These are phyloP conservation scores for Tigriopus japonicus DNA, from an alignment of 1,140 invertebrate species.

Conservation along the genomic window DNA sequence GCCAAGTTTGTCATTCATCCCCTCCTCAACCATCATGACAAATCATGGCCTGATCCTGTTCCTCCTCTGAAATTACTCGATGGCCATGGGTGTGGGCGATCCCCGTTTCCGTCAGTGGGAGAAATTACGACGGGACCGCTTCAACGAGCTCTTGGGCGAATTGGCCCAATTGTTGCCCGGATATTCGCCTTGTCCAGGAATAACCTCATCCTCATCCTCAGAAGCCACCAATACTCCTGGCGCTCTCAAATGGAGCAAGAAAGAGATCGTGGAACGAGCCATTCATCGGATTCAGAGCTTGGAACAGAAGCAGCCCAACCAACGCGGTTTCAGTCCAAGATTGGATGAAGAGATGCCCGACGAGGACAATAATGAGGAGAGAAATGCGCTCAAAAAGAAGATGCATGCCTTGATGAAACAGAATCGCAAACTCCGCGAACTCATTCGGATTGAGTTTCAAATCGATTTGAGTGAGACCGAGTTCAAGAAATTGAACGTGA, in stretches of 20 bases:
- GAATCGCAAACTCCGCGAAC: background rate
- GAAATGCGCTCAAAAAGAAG: background rate
- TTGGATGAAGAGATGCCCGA: too few relatives aligned
- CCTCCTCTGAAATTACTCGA: too few relatives aligned
- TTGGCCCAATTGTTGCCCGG: background rate
- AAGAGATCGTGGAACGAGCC: background rate
- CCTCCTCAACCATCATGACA: too few relatives aligned
- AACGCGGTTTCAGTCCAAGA: too few relatives aligned
- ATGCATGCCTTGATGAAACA: background rate
- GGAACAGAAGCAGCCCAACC: background rate
- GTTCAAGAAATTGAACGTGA: too few relatives aligned
- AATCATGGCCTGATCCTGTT: too few relatives aligned
- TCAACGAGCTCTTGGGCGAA: background rate
- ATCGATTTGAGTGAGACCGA: background rate
- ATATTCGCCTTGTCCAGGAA: too few relatives aligned
- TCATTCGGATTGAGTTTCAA: background rate
- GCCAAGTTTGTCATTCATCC: too few relatives aligned
- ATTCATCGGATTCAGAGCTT: background rate
- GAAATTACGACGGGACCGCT: background rate
- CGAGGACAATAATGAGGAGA: background rate
- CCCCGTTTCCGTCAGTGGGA: background rate
- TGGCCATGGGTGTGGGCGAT: too few relatives aligned
- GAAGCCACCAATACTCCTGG: background rate
- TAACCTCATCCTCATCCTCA: too few relatives aligned
- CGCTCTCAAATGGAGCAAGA: background rate